Conservation (phyloP, 2,797 vertebrate species). For the Calcarius lapponicus region DNA sequence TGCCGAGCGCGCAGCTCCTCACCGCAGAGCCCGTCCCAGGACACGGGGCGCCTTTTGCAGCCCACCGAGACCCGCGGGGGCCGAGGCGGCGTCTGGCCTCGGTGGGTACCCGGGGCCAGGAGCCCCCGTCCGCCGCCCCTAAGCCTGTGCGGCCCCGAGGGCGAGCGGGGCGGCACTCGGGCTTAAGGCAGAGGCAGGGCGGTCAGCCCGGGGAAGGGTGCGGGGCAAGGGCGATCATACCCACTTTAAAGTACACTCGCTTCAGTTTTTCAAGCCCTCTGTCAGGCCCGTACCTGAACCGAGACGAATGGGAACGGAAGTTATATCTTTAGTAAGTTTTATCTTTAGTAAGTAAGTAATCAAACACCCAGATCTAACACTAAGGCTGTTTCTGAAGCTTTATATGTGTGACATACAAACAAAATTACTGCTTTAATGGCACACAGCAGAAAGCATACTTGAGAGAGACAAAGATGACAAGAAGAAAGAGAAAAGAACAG, state of each 20-base stretch:
- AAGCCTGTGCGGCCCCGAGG: background rate
- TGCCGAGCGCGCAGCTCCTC: background rate
- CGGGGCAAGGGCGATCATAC: background rate
- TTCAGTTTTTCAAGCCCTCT: background rate
- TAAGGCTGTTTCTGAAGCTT: background rate
- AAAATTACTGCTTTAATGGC: background rate
- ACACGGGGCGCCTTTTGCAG: background rate
- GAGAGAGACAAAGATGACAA: background rate
- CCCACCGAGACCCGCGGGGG: background rate
- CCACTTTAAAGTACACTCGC: background rate
- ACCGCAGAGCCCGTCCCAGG: background rate
- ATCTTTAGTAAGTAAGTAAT: background rate
- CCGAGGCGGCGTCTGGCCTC: background rate
- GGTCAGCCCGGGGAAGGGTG: fast-evolving
- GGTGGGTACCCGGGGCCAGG: background rate
- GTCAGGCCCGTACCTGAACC: background rate
- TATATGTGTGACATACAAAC: fast-evolving
- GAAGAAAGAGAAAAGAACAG: background rate
- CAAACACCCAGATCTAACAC: background rate
- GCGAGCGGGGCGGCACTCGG: background rate
- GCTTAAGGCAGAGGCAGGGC: background rate
- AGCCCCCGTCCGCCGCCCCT: background rate
- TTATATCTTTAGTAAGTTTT: background rate
- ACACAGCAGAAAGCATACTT: background rate
- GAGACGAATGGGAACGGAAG: background rate